These are phyloP conservation scores for Procambarus virginalis DNA, from an alignment of 1,140 invertebrate genomes.

Conservation along the genomic window DNA sequence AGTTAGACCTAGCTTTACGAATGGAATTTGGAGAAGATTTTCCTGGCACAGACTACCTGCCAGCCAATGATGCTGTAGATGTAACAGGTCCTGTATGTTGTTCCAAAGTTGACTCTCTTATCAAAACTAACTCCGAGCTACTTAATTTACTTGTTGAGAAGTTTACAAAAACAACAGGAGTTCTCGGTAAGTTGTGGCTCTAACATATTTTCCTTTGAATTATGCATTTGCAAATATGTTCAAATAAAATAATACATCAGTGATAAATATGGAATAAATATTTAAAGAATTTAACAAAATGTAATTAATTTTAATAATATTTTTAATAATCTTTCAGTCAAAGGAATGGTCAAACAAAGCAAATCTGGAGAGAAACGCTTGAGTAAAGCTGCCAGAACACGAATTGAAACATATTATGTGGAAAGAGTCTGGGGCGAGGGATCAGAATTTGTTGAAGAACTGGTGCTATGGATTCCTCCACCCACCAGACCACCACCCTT, in stretches of 20 bases:
- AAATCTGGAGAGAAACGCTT: slow-evolving; percentile 60
- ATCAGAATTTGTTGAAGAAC: slow-evolving; percentile 62
- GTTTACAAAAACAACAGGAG: slow-evolving; percentile 59
- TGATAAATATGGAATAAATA: neutral
- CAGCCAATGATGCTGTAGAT: slow-evolving; percentile 57
- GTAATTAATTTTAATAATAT: neutral
- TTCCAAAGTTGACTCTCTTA: slow-evolving; percentile 56
- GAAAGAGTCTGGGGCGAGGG: slow-evolving; percentile 65
- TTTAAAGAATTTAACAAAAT: neutral
- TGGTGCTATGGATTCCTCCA: slow-evolving; percentile 58
- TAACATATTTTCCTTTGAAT: neutral
- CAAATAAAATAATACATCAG: neutral
- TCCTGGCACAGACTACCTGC: slow-evolving; percentile 66
- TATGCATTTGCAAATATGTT: neutral
- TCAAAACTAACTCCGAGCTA: slow-evolving; percentile 64
- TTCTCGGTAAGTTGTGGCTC: slow-evolving; percentile 31
- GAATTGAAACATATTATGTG: slow-evolving; percentile 63
- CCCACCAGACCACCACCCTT: slow-evolving; percentile 55
- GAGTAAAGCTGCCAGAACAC: slow-evolving; percentile 47
- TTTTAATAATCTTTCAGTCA: slow-evolving; percentile 33
- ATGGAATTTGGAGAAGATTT: slow-evolving; percentile 70
- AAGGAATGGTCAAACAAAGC: slow-evolving; percentile 62
- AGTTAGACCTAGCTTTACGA: slow-evolving; percentile 63
- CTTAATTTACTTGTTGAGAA: slow-evolving; percentile 52
- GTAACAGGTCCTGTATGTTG: slow-evolving; percentile 40